Evolutionary conservation across 1,140 invertebrate species (phyloP), one percentile per base, ranked within the genome.

Genomic region (Tetragnatha versicolor): DNA sequence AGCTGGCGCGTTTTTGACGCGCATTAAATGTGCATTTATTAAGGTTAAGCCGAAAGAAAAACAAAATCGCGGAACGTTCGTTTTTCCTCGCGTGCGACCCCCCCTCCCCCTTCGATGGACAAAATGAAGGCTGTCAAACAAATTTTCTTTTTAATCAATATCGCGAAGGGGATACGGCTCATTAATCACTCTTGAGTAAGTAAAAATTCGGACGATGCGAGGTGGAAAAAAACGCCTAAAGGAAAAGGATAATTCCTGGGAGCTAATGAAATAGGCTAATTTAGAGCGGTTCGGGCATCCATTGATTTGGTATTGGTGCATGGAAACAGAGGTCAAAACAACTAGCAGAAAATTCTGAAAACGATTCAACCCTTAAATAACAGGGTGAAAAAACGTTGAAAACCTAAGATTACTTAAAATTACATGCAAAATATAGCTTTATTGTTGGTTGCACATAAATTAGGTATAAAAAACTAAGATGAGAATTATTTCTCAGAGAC

Each of bases 61-160:
- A 75, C 70, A 75, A 69, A 69, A 75, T 47, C 63, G 61, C 61
- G 61, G 61, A 63, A 75, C 61, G 58, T 61, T 39, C 42, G 70
- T 42, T 75, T 61, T 63, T 47, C 55, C 63, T 63, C 35, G 6
- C 58, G 33, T 25, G 17, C 25, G 37, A 45, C 27, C 42, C n/a
- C 27, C 12, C 37, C 33, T 14, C 20, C 37, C 58, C 70, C 42
- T 27, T 37, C 29, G 39, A 55, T 9, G 35, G 35, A 61, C 58
- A 75, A 75, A 75, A 75, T 75, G 70, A 75, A 75, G 27, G 55
- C 70, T 75, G 70, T 75, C 70, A 75, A 63, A 63, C 70, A 63
- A 75, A 63, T 75, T 75, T 75, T 75, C 70, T 75, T 75, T 75
- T 75, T 75, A 75, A 75, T 75, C 70, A 75, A 75, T 47, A 61